Conservation (phyloP, 2,113 vertebrate genomes). For the Cinclus cinclus region DNA sequence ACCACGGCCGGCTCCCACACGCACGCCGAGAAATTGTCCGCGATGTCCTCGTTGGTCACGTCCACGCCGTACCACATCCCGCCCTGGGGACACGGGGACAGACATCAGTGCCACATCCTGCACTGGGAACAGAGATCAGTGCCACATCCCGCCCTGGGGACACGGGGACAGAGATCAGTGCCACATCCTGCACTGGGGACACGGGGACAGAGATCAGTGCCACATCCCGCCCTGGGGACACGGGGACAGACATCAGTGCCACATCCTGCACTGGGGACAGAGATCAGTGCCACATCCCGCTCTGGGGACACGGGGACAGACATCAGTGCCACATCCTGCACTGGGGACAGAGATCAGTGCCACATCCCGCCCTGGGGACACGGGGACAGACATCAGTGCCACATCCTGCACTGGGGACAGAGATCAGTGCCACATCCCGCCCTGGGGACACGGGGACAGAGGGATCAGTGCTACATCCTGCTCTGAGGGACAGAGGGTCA, state of each 20-base stretch:
- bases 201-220: neutral
- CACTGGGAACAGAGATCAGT: slow-evolving; percentile 68
- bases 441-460: no score
- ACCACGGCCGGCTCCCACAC: slow-evolving; percentile 96
- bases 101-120: slow-evolving; percentile 75
- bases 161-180: neutral
- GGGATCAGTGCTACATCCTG: no score
- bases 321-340: neutral
- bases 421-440: neutral
- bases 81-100: slow-evolving; percentile 67
- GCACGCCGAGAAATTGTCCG: slow-evolving; percentile 87
- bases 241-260: neutral
- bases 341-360: neutral
- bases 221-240: fast-evolving
- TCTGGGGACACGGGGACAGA: neutral
- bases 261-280: neutral
- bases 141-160: slow-evolving; percentile 84
- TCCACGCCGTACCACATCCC: slow-evolving; percentile 95
- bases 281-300: neutral
- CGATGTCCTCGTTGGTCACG: slow-evolving; percentile 93
- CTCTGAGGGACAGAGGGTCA: no score
- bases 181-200: neutral
- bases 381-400: neutral
- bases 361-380: neutral
- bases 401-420: neutral